phyloP scores from a whole-genome alignment of 2,113 vertebrate species.

The Thinocorus orbignyianus region DNA sequence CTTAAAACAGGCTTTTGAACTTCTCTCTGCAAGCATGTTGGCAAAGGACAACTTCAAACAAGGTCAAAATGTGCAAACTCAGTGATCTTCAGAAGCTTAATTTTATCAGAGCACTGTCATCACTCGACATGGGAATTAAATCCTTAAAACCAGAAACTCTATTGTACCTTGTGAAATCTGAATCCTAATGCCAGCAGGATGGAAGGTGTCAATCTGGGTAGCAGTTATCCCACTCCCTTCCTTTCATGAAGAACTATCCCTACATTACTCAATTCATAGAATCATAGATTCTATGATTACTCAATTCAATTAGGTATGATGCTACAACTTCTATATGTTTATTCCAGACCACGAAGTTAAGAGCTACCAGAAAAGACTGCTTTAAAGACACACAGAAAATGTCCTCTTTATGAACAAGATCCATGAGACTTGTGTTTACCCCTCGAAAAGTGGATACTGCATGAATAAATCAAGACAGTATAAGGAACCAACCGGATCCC shows the following conservation, averaged over 20 bases:
- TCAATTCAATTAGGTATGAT: not conserved
- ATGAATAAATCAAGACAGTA: constrained; percentile 67
- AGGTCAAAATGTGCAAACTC: constrained; percentile 6
- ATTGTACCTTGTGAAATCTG: not conserved
- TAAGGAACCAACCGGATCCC: constrained; percentile 41
- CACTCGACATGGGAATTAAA: not conserved
- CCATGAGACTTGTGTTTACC: constrained; percentile 70
- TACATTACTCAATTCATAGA: not conserved
- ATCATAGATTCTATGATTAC: too few relatives aligned
- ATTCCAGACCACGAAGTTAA: not conserved
- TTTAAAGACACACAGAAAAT: not conserved
- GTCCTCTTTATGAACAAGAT: not conserved
- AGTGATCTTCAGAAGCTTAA: constrained; percentile 3
- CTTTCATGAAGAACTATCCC: not conserved
- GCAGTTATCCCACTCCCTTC: not conserved
- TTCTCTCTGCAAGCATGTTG: not conserved
- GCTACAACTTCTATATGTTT: not conserved
- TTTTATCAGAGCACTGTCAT: constrained; percentile 26
- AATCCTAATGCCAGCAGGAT: not conserved
- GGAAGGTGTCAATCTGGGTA: not conserved
- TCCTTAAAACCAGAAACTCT: not conserved
- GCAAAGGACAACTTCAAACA: constrained; percentile 26
- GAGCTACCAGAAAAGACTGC: not conserved
- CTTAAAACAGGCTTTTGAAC: constrained; percentile 19
- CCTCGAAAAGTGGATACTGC: constrained; percentile 76